These are phyloP conservation scores for Gyrodactylus bullatarudis DNA, from an alignment of 1,140 invertebrate genomes.

Conservation along the genomic window DNA sequence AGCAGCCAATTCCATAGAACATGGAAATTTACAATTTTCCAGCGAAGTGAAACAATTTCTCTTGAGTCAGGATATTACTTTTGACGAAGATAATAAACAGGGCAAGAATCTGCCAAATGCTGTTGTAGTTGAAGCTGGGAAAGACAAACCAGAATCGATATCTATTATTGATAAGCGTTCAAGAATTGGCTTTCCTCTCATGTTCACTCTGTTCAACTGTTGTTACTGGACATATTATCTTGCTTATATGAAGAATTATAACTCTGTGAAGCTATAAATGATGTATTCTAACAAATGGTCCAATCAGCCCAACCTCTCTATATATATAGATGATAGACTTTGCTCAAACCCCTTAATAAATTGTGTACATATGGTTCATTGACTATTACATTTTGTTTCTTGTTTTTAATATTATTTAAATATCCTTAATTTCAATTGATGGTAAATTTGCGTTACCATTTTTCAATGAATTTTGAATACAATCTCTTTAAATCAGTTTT, in stretches of 20 bases:
- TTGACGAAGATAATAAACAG: background rate
- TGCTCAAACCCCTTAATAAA: too few species aligned
- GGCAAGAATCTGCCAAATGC: background rate
- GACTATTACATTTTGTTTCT: too few species aligned
- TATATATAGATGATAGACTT: too few species aligned
- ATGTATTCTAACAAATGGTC: too few species aligned
- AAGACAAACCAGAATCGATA: background rate
- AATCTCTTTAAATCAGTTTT: too few species aligned
- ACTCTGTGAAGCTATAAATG: too few species aligned
- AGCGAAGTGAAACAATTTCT: background rate
- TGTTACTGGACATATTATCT: constrained; percentile 6
- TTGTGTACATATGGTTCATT: too few species aligned
- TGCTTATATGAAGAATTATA: background rate
- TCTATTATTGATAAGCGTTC: background rate
- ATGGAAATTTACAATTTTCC: background rate
- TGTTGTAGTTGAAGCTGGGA: background rate
- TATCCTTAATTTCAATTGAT: too few species aligned
- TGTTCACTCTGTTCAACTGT: constrained; percentile 2
- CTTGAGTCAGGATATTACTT: background rate
- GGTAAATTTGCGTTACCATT: too few species aligned
- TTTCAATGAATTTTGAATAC: too few species aligned
- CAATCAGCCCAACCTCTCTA: too few species aligned
- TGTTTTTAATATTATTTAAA: too few species aligned
- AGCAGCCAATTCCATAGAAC: background rate
- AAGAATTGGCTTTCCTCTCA: background rate